Evolutionary conservation across 2,113 vertebrate genomes (phyloP), one percentile per base, ranked within the genome.

Genomic region (Eupsittula cactorum): DNA sequence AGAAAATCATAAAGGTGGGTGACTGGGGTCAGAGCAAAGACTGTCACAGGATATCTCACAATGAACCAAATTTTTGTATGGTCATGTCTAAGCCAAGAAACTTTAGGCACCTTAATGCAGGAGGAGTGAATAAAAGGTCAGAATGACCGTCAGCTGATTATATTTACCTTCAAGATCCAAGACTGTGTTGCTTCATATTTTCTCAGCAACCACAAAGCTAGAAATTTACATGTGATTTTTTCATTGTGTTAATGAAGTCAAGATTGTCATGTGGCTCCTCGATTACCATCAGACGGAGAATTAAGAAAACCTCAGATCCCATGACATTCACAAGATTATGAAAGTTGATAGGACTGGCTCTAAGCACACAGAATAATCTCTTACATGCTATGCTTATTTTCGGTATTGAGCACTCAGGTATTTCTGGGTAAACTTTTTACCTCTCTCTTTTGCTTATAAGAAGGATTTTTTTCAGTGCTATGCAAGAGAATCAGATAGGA

Each of bases 261-360:
- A 90, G 37, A 76, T 80, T 49, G 71, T 92, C 91, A 89, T 87
- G 89, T 85, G 91, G 77, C 57, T 92, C 77, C 70, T 85, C 2
- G 39, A 95, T 82, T 93, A 65, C 44, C 60, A 84, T 96, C 86
- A 44, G 47, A 47, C 2, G 4, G 47, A 71, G 60, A 91, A 84
- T 64, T 50, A 60, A 89, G 77, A 87, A 62, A 82, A 65, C 29
- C 18, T 55, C 81, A 37, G 62, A 85, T 82, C 94, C 39, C 89
- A 82, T 95, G 94, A 95, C 81, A 91, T 82, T 73, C 96, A 95
- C 18, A 44, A 95, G 96, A 74, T 27, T 18, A 16, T 70, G 42
- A 90, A 65, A 42, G 31, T 31, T 25, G 39, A 60, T 62, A 42
- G 41, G 19, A 41, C 63, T 70, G 49, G 5, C 31, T 90, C 23